Evolutionary conservation across 2,888 invertebrate species (phyloP), one percentile per base, ranked within the genome.

Genomic region (Ecdyonurus torrentis): DNA sequence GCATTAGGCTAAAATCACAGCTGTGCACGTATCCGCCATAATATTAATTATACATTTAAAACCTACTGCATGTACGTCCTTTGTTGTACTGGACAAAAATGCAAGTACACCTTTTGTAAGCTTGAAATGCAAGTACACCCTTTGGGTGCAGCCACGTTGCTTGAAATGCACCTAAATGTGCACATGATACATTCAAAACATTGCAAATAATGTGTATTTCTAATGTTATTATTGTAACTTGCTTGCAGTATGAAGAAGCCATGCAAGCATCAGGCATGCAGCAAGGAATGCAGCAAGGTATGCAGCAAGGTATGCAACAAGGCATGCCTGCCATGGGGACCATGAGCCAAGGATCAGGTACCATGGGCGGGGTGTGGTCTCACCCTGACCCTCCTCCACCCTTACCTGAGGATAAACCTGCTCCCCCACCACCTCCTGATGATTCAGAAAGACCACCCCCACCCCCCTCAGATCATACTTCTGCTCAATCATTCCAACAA

Each of bases 181-280:
- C n/a, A n/a, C n/a, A n/a, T n/a, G n/a, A n/a, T n/a, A n/a, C n/a
- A n/a, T n/a, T n/a, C n/a, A n/a, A n/a, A n/a, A n/a, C n/a, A n/a
- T n/a, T n/a, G n/a, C n/a, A n/a, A n/a, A n/a, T n/a, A n/a, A n/a
- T n/a, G n/a, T n/a, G n/a, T n/a, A n/a, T n/a, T n/a, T n/a, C n/a
- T n/a, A n/a, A n/a, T n/a, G n/a, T n/a, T n/a, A n/a, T n/a, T n/a
- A n/a, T n/a, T n/a, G n/a, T n/a, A n/a, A n/a, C n/a, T n/a, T n/a
- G n/a, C n/a, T 77, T 78, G 67, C 71, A 80, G 79, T 79, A 79
- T 70, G 78, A 79, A 70, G 78, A 79, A 70, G 76, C 79, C 7
- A 71, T 79, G 71, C 76, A 72, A 63, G 20, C 37, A 37, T 37
- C 37, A 10, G 37, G 59, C 23, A 25, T 50, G 24, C 63, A 23